Conservation (phyloP, 2,888 invertebrate species). For the Neuroscelio doddi region DNA sequence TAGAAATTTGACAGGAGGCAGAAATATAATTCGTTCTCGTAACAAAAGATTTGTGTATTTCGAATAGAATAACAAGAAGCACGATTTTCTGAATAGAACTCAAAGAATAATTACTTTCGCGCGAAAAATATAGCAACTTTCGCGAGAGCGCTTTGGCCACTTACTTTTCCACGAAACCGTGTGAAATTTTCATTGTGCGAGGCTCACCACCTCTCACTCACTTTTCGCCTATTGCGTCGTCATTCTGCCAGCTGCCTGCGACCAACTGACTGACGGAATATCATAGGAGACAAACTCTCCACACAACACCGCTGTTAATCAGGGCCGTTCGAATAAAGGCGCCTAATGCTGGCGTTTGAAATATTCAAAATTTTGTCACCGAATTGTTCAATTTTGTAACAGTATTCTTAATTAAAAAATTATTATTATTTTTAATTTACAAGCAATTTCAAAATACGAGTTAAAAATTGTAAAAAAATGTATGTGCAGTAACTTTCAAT, state of each 20-base stretch:
- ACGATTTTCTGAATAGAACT: background rate
- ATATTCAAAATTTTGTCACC: conserved; percentile 3
- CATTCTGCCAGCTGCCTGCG: conserved; percentile 53
- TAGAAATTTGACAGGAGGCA: no score
- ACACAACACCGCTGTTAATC: conserved; percentile 34
- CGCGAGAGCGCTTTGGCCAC: conserved; percentile 27
- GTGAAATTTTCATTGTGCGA: conserved; percentile 61
- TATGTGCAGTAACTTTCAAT: no score
- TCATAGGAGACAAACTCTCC: conserved; percentile 36
- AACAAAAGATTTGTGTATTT: background rate
- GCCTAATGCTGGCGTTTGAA: background rate
- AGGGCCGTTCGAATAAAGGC: conserved; percentile 12
- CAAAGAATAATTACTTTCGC: conserved; percentile 11
- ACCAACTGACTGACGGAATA: conserved; percentile 48
- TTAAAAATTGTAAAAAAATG: no score
- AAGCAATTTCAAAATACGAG: no score
- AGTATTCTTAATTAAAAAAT: no score
- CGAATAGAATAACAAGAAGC: background rate
- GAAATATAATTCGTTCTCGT: no score
- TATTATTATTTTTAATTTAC: no score
- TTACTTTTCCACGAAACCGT: conserved; percentile 61
- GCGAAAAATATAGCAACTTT: background rate
- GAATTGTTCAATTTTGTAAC: no score
- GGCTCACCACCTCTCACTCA: conserved; percentile 55
- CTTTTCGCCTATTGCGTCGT: conserved; percentile 67